Base-by-base conservation (phyloP, 1,140 invertebrate genomes). In the Eriosoma lanigerum region DNA sequence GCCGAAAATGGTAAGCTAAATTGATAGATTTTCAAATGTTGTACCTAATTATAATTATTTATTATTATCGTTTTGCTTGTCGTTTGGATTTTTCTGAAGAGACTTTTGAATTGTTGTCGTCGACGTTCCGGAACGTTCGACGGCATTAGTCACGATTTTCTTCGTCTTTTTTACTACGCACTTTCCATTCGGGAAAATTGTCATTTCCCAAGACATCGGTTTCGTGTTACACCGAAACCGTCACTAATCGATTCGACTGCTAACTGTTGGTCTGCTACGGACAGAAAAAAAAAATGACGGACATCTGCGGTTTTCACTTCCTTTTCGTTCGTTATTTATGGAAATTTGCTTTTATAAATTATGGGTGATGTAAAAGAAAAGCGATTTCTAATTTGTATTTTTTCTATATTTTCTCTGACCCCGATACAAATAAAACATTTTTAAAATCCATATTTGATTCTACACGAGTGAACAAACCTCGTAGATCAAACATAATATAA, bases 211-310 rank as follows among this genome's bases (percentile, higher is more conserved):
- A 8, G 54, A 62, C 56, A 21, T 10, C 38, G 48, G 50, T 73
- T 75, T 32, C 48, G 50, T 24, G 15, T 32, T 75, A 26, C 54
- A 62, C 38, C 44, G 48, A 58, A 60, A 78, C 75, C 75, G 75
- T 78, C 21, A n/a, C 75, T 78, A 78, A 78, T 78, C 75, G 75
- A 78, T 78, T 78, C 44, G 56, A 26, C 75, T 15, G n/a, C 29
- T n/a, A n/a, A n/a, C n/a, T 50, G 24, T 48, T 70, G 21, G 24
- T n/a, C 66, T 50, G 24, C 24, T 21, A 72, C 26, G 24, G 24
- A 72, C 26, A 12, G 32, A 38, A 38, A 38, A 38, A 38, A 38
- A 38, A 4, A 38, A 38, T 38, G 19, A 56, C 21, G 38, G 19
- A 46, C 38, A 44, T 46, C 32, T 21, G 66, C 21, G 66, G 66